phyloP scores from a whole-genome alignment of 2,113 vertebrate genomes.

The Neodon shergylaensis region DNA sequence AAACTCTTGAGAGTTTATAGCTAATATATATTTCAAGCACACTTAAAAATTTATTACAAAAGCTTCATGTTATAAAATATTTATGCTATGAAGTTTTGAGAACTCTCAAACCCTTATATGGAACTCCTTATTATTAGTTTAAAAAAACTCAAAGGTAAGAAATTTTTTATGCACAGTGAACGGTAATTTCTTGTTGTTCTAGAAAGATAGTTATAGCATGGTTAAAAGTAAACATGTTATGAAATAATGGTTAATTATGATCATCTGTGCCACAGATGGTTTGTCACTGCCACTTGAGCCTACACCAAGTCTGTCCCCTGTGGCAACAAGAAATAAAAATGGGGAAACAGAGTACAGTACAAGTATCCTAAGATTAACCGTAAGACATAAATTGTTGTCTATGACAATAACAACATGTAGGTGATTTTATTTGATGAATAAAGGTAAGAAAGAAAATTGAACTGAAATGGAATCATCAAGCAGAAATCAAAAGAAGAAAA shows the following conservation, averaged over 20 bases:
- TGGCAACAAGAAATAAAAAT: constrained; percentile 61
- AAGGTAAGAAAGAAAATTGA: background rate
- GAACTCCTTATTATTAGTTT: constrained; percentile 32
- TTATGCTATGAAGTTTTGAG: constrained; percentile 38
- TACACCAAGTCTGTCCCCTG: constrained; percentile 75
- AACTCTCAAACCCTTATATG: constrained; percentile 19
- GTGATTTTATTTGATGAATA: background rate
- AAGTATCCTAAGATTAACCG: constrained; percentile 59
- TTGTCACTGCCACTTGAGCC: constrained; percentile 70
- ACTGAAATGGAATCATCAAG: constrained; percentile 21
- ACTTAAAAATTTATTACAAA: constrained; percentile 48
- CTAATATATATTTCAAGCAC: constrained; percentile 31
- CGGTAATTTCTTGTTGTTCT: constrained; percentile 38
- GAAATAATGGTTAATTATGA: constrained; percentile 76
- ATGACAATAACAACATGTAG: background rate
- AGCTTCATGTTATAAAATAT: constrained; percentile 43
- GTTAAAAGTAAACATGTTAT: constrained; percentile 67
- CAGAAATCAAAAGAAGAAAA: constrained; percentile 52
- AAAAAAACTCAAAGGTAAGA: constrained; percentile 52
- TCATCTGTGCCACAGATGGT: constrained; percentile 70
- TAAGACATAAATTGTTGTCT: background rate
- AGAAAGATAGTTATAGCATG: constrained; percentile 54
- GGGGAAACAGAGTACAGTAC: background rate
- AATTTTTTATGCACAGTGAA: constrained; percentile 22
- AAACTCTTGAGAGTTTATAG: constrained; percentile 34